phyloP scores from a whole-genome alignment of 2,888 invertebrate species.

The Dynastes grantii region DNA sequence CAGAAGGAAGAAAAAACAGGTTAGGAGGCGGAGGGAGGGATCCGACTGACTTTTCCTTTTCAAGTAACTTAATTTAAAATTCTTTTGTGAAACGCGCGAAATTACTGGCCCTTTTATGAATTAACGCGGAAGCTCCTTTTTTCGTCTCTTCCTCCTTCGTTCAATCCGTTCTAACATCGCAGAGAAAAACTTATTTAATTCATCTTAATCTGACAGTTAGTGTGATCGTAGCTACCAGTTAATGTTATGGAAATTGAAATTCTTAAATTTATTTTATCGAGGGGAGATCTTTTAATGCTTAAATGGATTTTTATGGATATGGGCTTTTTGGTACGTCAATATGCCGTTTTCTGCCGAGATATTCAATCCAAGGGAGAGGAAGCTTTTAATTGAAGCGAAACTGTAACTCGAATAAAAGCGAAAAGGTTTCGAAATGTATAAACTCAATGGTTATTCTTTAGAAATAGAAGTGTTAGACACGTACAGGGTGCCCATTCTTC shows the following conservation, averaged over 20 bases:
- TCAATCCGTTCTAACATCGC: neutral
- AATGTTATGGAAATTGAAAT: slow-evolving; percentile 38
- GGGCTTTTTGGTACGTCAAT: slow-evolving; percentile 8
- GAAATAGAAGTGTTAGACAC: too few species aligned
- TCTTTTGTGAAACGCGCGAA: slow-evolving; percentile 23
- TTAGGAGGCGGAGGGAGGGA: neutral
- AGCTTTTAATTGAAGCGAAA: too few species aligned
- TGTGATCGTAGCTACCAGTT: neutral
- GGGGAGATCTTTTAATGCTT: slow-evolving; percentile 13
- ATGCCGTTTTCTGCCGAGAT: neutral
- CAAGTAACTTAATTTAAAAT: slow-evolving; percentile 12
- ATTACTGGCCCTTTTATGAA: slow-evolving; percentile 31
- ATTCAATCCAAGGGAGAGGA: neutral
- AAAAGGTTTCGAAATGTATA: too few species aligned
- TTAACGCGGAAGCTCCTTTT: slow-evolving; percentile 12
- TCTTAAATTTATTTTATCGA: slow-evolving; percentile 27
- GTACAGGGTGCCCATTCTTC: too few species aligned
- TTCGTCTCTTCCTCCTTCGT: neutral
- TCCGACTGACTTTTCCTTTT: neutral
- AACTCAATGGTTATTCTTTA: too few species aligned
- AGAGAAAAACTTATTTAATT: slow-evolving; percentile 18
- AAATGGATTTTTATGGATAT: neutral
- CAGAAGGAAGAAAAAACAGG: neutral
- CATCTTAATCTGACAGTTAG: slow-evolving; percentile 34
- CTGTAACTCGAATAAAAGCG: too few species aligned